These are phyloP conservation scores for Larimichthys polyactis DNA, from an alignment of 2,113 vertebrate genomes.

Conservation along the genomic window DNA sequence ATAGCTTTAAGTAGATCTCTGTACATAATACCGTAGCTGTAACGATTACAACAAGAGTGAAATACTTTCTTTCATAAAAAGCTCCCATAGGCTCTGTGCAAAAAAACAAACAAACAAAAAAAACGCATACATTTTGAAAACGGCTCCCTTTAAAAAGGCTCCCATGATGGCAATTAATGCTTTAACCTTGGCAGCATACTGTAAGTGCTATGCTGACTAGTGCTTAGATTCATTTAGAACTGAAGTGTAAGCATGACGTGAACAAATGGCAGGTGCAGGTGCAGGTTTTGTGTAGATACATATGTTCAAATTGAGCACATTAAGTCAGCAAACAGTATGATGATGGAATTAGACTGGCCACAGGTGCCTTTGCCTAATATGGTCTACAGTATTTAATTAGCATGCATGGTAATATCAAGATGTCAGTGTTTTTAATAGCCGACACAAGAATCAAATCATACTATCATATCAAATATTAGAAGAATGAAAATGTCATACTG, in stretches of 20 bases:
- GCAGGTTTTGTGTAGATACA: neutral
- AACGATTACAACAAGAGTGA: constrained; percentile 37
- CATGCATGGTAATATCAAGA: neutral
- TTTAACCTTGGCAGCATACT: constrained; percentile 1
- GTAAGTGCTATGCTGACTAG: neutral
- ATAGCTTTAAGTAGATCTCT: constrained; percentile 45
- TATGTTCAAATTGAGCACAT: neutral
- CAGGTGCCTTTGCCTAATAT: neutral
- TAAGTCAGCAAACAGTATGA: neutral
- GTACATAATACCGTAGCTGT: neutral
- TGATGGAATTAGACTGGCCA: neutral
- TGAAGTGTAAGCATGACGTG: neutral
- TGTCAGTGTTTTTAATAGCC: neutral
- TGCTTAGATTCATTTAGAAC: neutral
- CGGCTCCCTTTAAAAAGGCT: neutral
- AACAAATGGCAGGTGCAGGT: neutral
- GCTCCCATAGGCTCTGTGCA: neutral
- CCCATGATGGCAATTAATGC: constrained; percentile 3
- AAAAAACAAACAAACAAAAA: neutral
- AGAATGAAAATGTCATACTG: neutral
- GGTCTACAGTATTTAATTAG: neutral
- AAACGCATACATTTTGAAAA: constrained; percentile 26
- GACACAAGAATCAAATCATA: neutral
- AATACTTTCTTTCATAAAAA: constrained; percentile 20
- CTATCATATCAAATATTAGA: neutral